phyloP scores from a whole-genome alignment of 2,113 vertebrate genomes.

The Geothlypis trichas region DNA sequence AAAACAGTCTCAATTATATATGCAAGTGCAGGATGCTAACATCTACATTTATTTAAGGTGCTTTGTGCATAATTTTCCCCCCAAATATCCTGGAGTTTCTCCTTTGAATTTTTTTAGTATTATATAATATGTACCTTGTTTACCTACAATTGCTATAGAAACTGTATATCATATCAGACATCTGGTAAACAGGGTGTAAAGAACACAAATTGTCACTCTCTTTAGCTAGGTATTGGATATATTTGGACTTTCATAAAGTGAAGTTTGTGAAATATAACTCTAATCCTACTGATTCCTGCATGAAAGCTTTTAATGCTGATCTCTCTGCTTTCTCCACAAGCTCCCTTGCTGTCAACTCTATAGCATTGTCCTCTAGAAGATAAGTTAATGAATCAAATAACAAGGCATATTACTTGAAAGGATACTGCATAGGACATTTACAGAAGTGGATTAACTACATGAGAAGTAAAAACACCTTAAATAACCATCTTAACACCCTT shows the following conservation, averaged over 20 bases:
- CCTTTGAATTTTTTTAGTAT: background rate
- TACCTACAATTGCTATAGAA: constrained; percentile 44
- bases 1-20: background rate
- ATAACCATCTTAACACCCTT: background rate
- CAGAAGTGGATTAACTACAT: background rate
- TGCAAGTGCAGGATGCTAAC: background rate
- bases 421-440: background rate
- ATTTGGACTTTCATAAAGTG: background rate
- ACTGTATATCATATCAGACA: background rate
- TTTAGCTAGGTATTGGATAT: background rate
- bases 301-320: background rate
- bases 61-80: rapidly evolving
- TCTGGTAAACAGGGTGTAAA: constrained; percentile 11
- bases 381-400: background rate
- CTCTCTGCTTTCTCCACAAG: background rate
- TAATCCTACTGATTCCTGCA: background rate
- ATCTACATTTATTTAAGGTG: background rate
- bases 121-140: background rate
- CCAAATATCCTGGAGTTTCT: background rate
- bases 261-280: constrained; percentile 1
- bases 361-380: background rate
- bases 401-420: background rate
- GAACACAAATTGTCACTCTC: background rate
- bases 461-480: background rate
- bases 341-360: background rate